Conservation (phyloP, 2,113 vertebrate genomes). For the Zosterops lateralis region DNA sequence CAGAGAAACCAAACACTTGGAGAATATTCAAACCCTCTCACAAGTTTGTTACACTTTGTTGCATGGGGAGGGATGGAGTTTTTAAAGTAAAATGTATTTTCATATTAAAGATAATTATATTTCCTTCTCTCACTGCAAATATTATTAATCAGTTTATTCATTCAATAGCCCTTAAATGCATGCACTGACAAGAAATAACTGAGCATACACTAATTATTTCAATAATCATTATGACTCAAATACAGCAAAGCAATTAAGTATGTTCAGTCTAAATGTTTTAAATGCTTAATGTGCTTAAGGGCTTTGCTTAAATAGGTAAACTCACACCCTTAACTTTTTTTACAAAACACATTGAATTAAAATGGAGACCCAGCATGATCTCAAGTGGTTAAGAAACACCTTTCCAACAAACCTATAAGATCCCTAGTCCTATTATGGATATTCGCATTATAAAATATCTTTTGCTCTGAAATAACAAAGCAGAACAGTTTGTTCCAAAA, state of each 20-base stretch:
- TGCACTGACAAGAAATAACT: background rate
- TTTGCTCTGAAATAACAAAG: background rate
- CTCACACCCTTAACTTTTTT: background rate
- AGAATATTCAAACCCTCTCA: background rate
- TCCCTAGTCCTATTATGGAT: background rate
- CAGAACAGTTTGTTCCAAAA: background rate
- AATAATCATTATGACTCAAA: background rate
- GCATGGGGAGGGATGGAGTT: background rate
- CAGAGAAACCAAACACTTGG: background rate
- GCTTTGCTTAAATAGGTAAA: constrained; percentile 1
- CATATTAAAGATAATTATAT: background rate
- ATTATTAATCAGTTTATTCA: background rate
- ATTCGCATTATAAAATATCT: background rate
- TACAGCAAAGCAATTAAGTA: background rate
- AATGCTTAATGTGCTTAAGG: background rate
- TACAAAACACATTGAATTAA: background rate
- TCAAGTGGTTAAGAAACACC: background rate
- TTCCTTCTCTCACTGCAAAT: constrained; percentile 4
- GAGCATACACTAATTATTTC: background rate
- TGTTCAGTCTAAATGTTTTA: background rate
- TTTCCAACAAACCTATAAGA: background rate
- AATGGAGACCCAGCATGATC: background rate
- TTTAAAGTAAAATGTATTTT: background rate
- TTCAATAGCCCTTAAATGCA: background rate
- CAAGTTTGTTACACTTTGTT: background rate